Base-by-base conservation (phyloP, 2,888 invertebrate species). In the Drosophila falleni region DNA sequence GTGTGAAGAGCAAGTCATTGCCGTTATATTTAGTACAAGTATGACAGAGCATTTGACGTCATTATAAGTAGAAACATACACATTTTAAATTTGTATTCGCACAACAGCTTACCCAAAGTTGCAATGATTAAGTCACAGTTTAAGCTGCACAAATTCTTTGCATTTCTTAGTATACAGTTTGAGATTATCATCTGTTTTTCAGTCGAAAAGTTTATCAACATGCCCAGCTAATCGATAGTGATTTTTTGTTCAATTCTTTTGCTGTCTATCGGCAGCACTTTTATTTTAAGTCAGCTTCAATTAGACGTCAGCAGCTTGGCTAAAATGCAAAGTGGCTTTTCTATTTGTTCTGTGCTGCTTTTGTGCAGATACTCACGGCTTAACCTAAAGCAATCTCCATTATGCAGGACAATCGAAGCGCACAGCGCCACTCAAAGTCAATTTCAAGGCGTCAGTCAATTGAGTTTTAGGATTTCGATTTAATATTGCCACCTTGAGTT, bases 391-490 rank as follows among this genome's bases (percentile, higher is more conserved):
- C 53, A 73, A 51, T 31, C 58, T 73, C 78, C 80, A 82, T 89
- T 87, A 82, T 87, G 88, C 85, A 80, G 76, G 71, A 65, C 82
- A 80, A 87, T 75, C 70, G 86, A 87, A 80, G 87, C 89, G 82
- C 62, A 75, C 72, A 73, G 67, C 71, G 74, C 74, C 75, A 74
- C 75, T 75, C 75, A 75, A 75, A 60, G 72, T 75, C 75, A 47
- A 42, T 53, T 69, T 59, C 60, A 75, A 71, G 49, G 44, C 62
- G 61, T 54, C 72, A 58, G 68, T 69, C 68, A 60, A 42, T 42
- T 58, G 63, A 68, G 67, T 72, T 49, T 59, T 37, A 39, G 54
- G 31, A 31, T 39, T 46, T 29, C 46, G 37, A 62, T 47, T 64
- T 39, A 35, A 39, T 49, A 42, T 55, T 49, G 19, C 31, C 49